Evolutionary conservation across 2,797 vertebrate genomes (phyloP), one percentile per base, ranked within the genome.

Genomic region (Channallabes apus): DNA sequence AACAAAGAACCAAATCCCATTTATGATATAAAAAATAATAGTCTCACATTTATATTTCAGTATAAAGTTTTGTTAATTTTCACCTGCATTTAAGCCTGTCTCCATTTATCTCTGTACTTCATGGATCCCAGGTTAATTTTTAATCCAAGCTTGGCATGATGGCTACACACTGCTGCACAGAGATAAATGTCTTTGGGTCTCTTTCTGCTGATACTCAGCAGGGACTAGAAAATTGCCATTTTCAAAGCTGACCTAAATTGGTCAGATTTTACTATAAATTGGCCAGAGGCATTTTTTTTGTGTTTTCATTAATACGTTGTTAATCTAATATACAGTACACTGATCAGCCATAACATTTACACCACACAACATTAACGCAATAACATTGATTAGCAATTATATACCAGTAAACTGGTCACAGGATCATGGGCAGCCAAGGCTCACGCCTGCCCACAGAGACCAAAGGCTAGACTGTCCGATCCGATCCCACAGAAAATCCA

Each of bases 241-340:
- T 82, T 84, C 72, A 80, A 84, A 86, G 81, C 72, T 90, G 87
- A 88, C 86, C 86, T 87, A 87, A 86, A 90, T 90, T 86, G 87
- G 61, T 87, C 82, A 81, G 76, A 86, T 90, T 69, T 73, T 79
- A 87, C 88, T 90, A 82, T 82, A 88, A 87, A 82, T 87, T 76
- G 59, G 62, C 85, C 75, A 75, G 27, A 73, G 81, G 85, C 68
- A 22, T 56, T 88, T 85, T 77, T 68, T 9, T 77, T 35, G 51
- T 75, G 64, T 86, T 84, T 83, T 71, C 82, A 51, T 6, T 69
- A 72, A 59, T 54, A 75, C 82, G 69, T 29, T 32, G 77, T 77
- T 80, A 76, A 1, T 22, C 11, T 51, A 51, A 51, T 51, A 51
- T 51, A 51, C 46, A 51, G 46, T 51, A 51, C 46, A 51, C 11